Conservation (phyloP, 1,140 invertebrate species). For the Aphaenogaster ashmeadi region DNA sequence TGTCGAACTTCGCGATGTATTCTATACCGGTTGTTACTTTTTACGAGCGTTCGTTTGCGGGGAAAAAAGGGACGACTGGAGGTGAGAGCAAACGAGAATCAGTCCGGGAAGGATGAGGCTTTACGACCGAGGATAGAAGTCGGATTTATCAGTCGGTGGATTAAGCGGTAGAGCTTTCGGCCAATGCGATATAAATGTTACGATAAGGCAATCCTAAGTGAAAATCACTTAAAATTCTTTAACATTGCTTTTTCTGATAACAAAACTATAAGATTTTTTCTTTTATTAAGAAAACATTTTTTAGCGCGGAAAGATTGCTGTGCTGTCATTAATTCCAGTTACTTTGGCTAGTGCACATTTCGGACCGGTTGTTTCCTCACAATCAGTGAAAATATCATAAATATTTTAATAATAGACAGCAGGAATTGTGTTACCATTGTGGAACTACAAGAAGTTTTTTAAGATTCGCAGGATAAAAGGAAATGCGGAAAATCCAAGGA, state of each 20-base stretch:
- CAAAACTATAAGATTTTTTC: neutral
- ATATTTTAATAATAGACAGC: neutral
- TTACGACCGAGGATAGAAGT: neutral
- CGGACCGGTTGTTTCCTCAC: neutral
- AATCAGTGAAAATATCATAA: neutral
- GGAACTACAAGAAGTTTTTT: neutral
- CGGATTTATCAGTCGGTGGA: neutral
- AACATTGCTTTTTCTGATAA: neutral
- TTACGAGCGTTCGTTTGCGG: constrained; percentile 18
- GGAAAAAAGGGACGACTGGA: neutral
- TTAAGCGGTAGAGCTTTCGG: neutral
- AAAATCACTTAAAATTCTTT: neutral
- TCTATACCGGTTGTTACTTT: constrained; percentile 41
- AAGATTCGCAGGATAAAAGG: neutral
- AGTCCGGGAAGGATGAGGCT: neutral
- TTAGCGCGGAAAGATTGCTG: neutral
- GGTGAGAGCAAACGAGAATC: neutral
- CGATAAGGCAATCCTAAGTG: neutral
- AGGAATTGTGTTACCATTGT: neutral
- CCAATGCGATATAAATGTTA: neutral
- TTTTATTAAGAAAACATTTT: neutral
- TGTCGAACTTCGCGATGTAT: neutral
- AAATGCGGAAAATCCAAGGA: neutral
- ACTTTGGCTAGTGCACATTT: neutral
- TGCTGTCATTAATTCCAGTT: neutral